Percentiles rank a stretch among this genome's conserved stretches.
Conservation (phyloP, 2,797 vertebrate genomes). For the Hyperoplus immaculatus region DNA sequence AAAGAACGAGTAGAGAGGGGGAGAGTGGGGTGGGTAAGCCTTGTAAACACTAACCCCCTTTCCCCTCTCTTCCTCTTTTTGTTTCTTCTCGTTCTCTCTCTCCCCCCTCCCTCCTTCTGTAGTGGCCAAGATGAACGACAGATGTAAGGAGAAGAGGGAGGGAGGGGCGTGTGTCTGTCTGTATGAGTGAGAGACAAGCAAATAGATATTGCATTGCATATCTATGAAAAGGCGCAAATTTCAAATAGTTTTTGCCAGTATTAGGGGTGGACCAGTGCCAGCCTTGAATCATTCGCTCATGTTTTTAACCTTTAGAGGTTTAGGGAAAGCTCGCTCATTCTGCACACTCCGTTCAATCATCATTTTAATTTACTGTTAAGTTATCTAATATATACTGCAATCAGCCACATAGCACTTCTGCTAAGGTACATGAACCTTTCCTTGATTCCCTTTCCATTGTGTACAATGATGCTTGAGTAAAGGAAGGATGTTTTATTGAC, state of each 20-base stretch:
- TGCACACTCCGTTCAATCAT: conserved; percentile 37
- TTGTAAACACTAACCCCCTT: conserved; percentile 86
- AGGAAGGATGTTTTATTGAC: not conserved
- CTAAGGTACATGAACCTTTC: not conserved
- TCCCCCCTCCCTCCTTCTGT: conserved; percentile 84
- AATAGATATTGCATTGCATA: conserved; percentile 48
- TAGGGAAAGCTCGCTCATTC: conserved; percentile 34
- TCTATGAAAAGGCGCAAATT: conserved; percentile 47
- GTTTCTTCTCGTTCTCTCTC: conserved; percentile 85
- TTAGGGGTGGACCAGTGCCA: conserved; percentile 49
- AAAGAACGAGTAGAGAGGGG: conserved; percentile 72
- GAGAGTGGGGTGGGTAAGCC: conserved; percentile 78
- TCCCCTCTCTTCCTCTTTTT: conserved; percentile 87
- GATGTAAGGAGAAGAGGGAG: conserved; percentile 87
- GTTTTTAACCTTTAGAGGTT: conserved; percentile 28
- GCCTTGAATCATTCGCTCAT: conserved; percentile 29
- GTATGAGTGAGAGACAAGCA: conserved; percentile 64
- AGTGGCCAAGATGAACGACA: conserved; percentile 90
- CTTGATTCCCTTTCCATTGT: not conserved
- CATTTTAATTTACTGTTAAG: conserved; percentile 10
- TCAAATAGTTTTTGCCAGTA: conserved; percentile 46
- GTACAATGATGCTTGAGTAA: too few species aligned
- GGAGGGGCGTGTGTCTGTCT: conserved; percentile 75
- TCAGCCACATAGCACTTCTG: conserved; percentile 8
- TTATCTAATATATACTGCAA: conserved; percentile 8